phyloP scores from a whole-genome alignment of 2,113 vertebrate genomes.

The Cephalopterus ornatus region DNA sequence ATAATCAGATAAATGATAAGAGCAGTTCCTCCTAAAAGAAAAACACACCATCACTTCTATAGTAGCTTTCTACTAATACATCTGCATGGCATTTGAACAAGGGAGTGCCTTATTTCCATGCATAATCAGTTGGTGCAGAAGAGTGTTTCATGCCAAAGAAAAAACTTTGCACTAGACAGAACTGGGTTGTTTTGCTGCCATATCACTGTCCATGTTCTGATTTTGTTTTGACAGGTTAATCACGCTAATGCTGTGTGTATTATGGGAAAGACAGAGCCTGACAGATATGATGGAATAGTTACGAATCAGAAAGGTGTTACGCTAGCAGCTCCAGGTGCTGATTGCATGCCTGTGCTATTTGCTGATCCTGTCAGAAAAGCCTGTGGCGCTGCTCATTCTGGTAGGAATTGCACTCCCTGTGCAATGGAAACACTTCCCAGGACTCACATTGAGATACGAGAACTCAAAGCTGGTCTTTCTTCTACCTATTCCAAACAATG shows the following conservation, averaged over 20 bases:
- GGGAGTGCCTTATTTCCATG: not conserved
- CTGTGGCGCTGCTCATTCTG: conserved; percentile 90
- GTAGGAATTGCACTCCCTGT: conserved; percentile 58
- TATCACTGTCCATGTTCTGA: not conserved
- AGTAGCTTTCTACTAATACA: not conserved
- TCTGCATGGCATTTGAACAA: not conserved
- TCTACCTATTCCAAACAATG: not conserved
- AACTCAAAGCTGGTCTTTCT: not conserved
- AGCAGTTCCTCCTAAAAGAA: not conserved
- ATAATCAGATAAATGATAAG: not conserved
- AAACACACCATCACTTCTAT: not conserved
- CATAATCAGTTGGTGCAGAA: not conserved
- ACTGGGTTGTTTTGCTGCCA: not conserved
- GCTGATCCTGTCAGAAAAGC: conserved; percentile 86
- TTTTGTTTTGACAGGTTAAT: conserved; percentile 72
- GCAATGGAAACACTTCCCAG: not conserved
- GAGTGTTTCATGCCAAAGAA: not conserved
- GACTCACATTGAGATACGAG: not conserved
- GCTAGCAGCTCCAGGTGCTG: conserved; percentile 87
- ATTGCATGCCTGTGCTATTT: conserved; percentile 92
- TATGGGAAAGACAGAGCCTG: conserved; percentile 80
- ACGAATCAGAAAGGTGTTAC: conserved; percentile 81
- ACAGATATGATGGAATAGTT: conserved; percentile 87
- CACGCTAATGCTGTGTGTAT: conserved; percentile 84
- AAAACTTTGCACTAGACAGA: not conserved